phyloP scores from a whole-genome alignment of 2,888 invertebrate genomes.

The Tridacna gigas region DNA sequence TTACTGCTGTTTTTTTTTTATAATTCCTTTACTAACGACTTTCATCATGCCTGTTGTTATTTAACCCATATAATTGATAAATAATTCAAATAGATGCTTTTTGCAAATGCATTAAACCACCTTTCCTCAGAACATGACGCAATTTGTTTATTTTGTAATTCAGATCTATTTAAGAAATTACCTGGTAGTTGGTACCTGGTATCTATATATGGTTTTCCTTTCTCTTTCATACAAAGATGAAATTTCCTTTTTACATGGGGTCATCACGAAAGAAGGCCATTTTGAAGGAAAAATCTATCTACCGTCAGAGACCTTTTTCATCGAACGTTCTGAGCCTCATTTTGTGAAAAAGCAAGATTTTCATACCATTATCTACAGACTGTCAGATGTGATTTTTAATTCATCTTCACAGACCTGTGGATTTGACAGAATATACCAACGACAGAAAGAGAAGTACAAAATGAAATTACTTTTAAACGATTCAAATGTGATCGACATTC shows the following conservation, averaged over 20 bases:
- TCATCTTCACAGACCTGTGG: slow-evolving; percentile 67
- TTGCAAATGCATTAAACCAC: too few species aligned
- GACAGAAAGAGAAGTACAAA: slow-evolving; percentile 19
- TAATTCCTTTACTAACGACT: too few species aligned
- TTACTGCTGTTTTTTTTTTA: too few species aligned
- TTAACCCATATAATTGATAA: too few species aligned
- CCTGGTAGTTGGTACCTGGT: too few species aligned
- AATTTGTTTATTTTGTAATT: too few species aligned
- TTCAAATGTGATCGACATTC: not conserved
- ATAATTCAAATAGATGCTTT: too few species aligned
- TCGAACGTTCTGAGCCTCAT: slow-evolving; percentile 96
- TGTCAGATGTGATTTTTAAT: slow-evolving; percentile 91
- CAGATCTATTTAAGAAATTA: too few species aligned
- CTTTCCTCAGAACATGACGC: too few species aligned
- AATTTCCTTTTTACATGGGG: slow-evolving; percentile 91
- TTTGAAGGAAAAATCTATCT: slow-evolving; percentile 93
- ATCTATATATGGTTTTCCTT: too few species aligned
- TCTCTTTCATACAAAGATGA: slow-evolving; percentile 16
- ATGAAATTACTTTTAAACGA: not conserved
- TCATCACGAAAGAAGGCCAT: slow-evolving; percentile 93
- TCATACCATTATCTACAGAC: slow-evolving; percentile 97
- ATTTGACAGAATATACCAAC: slow-evolving; percentile 54
- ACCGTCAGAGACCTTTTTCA: slow-evolving; percentile 90
- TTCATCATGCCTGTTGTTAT: too few species aligned
- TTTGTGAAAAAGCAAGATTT: slow-evolving; percentile 89